These are phyloP conservation scores for Spatulosminthurus flaviceps DNA, from an alignment of 2,888 invertebrate genomes.

Conservation along the genomic window DNA sequence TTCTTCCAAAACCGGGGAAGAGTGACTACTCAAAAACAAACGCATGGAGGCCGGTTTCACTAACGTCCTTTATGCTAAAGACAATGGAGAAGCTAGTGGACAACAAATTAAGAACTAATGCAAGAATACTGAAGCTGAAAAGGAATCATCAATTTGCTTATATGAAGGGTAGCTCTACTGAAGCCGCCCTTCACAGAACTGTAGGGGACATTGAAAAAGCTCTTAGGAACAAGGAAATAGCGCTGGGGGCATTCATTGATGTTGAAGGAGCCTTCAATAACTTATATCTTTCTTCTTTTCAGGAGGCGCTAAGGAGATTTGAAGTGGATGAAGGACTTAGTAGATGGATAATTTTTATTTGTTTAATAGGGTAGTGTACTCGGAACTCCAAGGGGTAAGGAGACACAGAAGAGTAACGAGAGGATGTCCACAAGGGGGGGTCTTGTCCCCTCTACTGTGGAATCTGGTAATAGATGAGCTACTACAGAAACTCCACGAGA, in stretches of 20 bases:
- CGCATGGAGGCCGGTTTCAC: slow-evolving; percentile 51
- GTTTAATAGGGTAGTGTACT: not conserved
- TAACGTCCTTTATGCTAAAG: slow-evolving; percentile 52
- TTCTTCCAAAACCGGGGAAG: slow-evolving; percentile 54
- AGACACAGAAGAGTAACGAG: slow-evolving; percentile 36
- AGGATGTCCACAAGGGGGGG: slow-evolving; percentile 65
- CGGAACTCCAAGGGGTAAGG: not conserved
- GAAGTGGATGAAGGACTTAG: not conserved
- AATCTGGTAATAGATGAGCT: slow-evolving; percentile 63
- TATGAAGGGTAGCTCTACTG: slow-evolving; percentile 46
- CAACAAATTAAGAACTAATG: slow-evolving; percentile 10
- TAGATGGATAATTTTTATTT: slow-evolving; percentile 50
- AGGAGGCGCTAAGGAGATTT: slow-evolving; percentile 29
- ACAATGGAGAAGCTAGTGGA: slow-evolving; percentile 48
- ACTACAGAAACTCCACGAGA: slow-evolving; percentile 23
- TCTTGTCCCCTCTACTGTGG: slow-evolving; percentile 64
- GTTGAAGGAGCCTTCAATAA: slow-evolving; percentile 64
- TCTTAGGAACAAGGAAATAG: slow-evolving; percentile 45
- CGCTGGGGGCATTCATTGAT: slow-evolving; percentile 57
- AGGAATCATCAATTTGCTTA: slow-evolving; percentile 47
- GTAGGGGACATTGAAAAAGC: slow-evolving; percentile 13
- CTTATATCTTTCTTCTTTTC: slow-evolving; percentile 50
- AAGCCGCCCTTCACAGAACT: slow-evolving; percentile 43
- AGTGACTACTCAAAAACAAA: slow-evolving; percentile 37
- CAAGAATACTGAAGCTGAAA: not conserved